Base-by-base conservation (phyloP, 2,888 invertebrate species). In the Volucella bombylans region DNA sequence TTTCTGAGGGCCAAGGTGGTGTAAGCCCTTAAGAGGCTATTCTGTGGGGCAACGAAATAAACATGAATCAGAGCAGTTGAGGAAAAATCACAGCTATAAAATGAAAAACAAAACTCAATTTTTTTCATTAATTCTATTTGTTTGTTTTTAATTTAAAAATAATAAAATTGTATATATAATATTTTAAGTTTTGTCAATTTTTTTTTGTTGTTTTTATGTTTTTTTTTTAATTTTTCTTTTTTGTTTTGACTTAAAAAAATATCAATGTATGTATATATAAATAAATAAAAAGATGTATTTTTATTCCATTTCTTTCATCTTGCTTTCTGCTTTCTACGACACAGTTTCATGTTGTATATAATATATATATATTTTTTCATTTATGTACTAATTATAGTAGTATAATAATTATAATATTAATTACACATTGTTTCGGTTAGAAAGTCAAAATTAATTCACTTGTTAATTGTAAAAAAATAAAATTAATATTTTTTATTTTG, bases 231-330 rank as follows among this genome's bases (percentile, higher is more conserved):
- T 23, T 31, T 31, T 74, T 45, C 57, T 23, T 31, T 31, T 74
- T 45, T 62, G 38, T 62, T 64, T 85, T 76, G 80, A 80, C 85
- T 85, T 85, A 85, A 85, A 85, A 85, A 85, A 85, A 85, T 85
- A 85, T 85, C 85, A 85, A 85, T 85, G 80, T 31, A 31, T 31
- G 31, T 85, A 85, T 85, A 85, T 77, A 85, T 85, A 85, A 85
- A 85, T 85, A 85, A 85, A 85, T 85, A 80, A 85, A 85, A 85
- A 85, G 85, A 85, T 85, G 85, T 76, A 52, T 72, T 85, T 82
- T 85, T 67, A 73, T 73, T 78, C 45, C 62, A 71, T 71, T 76
- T 82, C 59, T 55, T 54, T 61, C 73, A 67, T 68, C 67, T 74
- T 69, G 47, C 65, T 68, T 79, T 69, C 71, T 80, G 71, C 50